Evolutionary conservation across 2,797 vertebrate species (phyloP).

Genomic region (Aeoliscus strigatus): DNA sequence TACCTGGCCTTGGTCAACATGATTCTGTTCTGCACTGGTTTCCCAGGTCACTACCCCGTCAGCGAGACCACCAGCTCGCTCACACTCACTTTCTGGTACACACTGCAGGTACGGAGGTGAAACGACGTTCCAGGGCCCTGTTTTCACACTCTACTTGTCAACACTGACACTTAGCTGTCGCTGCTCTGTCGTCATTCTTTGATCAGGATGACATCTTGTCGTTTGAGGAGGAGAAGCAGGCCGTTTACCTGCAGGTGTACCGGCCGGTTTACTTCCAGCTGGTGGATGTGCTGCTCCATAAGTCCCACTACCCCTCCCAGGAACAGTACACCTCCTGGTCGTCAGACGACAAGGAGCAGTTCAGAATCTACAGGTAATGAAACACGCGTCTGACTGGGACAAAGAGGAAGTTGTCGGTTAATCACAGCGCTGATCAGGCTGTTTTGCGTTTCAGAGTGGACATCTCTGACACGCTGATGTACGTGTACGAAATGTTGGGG

Average conservation of each 20-base stretch:
- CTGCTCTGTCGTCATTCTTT: background rate
- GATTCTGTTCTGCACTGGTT: conserved; percentile 96
- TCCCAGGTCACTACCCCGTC: conserved; percentile 95
- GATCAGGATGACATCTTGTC: conserved; percentile 93
- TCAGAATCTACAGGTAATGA: conserved; percentile 90
- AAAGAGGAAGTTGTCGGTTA: too few relatives aligned
- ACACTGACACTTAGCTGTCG: background rate
- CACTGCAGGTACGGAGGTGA: conserved; percentile 80
- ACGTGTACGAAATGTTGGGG: conserved; percentile 96
- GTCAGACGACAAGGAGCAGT: conserved; percentile 95
- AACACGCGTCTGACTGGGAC: too few relatives aligned
- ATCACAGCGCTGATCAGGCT: background rate
- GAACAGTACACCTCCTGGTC: conserved; percentile 91
- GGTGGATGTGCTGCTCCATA: conserved; percentile 93
- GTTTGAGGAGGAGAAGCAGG: conserved; percentile 90
- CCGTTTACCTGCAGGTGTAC: conserved; percentile 93
- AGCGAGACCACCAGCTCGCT: conserved; percentile 95
- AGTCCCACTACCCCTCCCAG: conserved; percentile 91
- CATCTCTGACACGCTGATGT: conserved; percentile 98
- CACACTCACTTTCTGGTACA: conserved; percentile 98
- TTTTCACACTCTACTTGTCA: background rate
- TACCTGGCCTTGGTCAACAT: conserved; percentile 95
- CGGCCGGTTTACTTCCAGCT: conserved; percentile 95
- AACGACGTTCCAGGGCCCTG: too few relatives aligned
- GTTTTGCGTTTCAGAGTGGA: conserved; percentile 81